Conservation (phyloP, 2,888 invertebrate species). For the Caradrina kadenii region DNA sequence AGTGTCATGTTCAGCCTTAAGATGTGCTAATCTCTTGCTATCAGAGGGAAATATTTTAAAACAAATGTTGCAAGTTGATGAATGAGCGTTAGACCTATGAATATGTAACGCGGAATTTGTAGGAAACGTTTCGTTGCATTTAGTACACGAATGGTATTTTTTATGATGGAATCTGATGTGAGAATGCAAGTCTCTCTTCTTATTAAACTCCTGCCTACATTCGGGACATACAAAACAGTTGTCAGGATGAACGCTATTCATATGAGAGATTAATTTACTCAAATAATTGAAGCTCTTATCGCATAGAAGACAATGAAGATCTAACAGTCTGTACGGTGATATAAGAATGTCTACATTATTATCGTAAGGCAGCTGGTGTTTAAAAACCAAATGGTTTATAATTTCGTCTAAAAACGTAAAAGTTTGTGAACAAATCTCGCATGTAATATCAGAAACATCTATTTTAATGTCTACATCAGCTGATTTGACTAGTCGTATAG, state of each 20-base stretch:
- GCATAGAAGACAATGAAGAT: constrained; percentile 79
- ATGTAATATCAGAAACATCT: constrained; percentile 79
- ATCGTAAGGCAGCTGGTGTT: constrained; percentile 76
- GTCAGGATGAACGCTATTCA: constrained; percentile 74
- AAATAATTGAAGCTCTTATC: constrained; percentile 73
- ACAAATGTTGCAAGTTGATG: constrained; percentile 80
- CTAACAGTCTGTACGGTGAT: constrained; percentile 74
- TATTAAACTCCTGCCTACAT: constrained; percentile 77
- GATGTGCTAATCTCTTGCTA: constrained; percentile 75
- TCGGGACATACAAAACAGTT: constrained; percentile 73
- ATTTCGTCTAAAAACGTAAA: constrained; percentile 60
- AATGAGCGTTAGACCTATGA: constrained; percentile 76
- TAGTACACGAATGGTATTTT: constrained; percentile 72
- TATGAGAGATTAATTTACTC: constrained; percentile 76
- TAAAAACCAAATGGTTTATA: constrained; percentile 70
- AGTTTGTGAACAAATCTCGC: constrained; percentile 73
- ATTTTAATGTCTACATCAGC: constrained; percentile 81
- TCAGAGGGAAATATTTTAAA: constrained; percentile 76
- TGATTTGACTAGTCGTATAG: constrained; percentile 76
- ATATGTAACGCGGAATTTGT: constrained; percentile 69
- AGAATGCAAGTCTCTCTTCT: constrained; percentile 75
- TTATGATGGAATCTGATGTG: constrained; percentile 77
- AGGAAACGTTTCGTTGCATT: constrained; percentile 72
- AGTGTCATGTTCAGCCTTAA: constrained; percentile 76
- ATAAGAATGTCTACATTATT: constrained; percentile 71